A percentile compares a stretch with the other conserved stretches of the same genome.
These are phyloP conservation scores for Kradibia gibbosae DNA, from an alignment of 1,140 invertebrate genomes.

Conservation along the genomic window DNA sequence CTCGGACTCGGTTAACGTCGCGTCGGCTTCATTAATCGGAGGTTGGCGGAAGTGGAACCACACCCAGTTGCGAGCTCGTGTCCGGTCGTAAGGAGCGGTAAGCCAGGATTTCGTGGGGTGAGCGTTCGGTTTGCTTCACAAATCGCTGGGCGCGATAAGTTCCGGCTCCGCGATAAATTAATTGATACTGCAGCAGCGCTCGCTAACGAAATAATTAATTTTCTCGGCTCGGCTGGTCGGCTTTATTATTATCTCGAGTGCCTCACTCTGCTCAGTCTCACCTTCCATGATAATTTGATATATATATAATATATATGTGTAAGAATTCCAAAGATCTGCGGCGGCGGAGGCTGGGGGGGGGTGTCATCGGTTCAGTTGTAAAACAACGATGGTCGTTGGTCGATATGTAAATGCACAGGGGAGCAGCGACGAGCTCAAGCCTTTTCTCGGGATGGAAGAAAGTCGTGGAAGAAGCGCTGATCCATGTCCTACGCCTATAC, in stretches of 20 bases:
- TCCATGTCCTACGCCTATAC: background rate
- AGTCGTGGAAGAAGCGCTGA: background rate
- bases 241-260: background rate
- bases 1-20: background rate
- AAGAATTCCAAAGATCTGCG: no score
- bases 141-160: background rate
- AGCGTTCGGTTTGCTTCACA: background rate
- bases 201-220: background rate
- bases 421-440: background rate
- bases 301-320: no score
- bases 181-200: background rate
- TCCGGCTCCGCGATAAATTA: background rate
- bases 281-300: no score
- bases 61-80: background rate
- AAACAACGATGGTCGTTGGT: background rate
- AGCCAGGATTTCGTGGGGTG: background rate
- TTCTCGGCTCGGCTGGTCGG: background rate
- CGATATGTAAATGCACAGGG: background rate
- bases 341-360: no score
- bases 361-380: background rate
- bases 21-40: background rate
- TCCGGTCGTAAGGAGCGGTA: background rate
- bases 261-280: background rate
- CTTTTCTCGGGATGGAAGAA: background rate
- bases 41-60: background rate